Percentiles rank a stretch among this genome's conserved stretches.
Conservation (phyloP, 2,888 invertebrate genomes). For the Temnothorax unifasciatus region DNA sequence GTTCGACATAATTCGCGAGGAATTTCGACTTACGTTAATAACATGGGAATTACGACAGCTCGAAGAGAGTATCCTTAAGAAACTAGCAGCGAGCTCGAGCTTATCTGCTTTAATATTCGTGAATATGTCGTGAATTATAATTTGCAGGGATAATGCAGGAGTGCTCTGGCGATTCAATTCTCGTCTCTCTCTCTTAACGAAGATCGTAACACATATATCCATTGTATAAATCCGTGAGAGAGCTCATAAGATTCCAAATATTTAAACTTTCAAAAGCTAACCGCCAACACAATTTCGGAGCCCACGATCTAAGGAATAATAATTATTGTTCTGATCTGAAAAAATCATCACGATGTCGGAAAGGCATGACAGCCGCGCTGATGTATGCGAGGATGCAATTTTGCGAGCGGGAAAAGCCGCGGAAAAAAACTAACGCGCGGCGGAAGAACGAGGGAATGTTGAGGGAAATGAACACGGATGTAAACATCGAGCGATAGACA, state of each 20-base stretch:
- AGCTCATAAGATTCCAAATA: neutral
- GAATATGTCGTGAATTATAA: conserved; percentile 42
- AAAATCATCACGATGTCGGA: conserved; percentile 6
- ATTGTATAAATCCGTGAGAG: neutral
- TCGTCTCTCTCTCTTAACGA: conserved; percentile 10
- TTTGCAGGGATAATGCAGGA: conserved; percentile 29
- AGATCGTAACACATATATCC: neutral
- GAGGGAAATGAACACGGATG: conserved; percentile 51
- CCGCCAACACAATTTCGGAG: neutral
- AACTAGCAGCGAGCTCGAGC: conserved; percentile 32
- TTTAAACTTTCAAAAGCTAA: conserved; percentile 4
- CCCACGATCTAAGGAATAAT: conserved; percentile 12
- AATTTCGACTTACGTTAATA: conserved; percentile 47
- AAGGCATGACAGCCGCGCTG: conserved; percentile 20
- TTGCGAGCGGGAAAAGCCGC: conserved; percentile 30
- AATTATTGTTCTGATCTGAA: conserved; percentile 19
- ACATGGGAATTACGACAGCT: conserved; percentile 32
- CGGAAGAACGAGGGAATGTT: conserved; percentile 14
- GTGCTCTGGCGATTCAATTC: neutral
- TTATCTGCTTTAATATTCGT: conserved; percentile 45
- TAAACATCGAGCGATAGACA: conserved; percentile 55
- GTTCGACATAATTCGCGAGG: conserved; percentile 35
- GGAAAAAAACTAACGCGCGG: conserved; percentile 35
- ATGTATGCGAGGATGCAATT: conserved; percentile 33
- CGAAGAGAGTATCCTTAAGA: conserved; percentile 36